Percentiles rank a stretch among this genome's conserved stretches.
Conservation (phyloP, 2,113 vertebrate genomes). For the Centropus unirufus region DNA sequence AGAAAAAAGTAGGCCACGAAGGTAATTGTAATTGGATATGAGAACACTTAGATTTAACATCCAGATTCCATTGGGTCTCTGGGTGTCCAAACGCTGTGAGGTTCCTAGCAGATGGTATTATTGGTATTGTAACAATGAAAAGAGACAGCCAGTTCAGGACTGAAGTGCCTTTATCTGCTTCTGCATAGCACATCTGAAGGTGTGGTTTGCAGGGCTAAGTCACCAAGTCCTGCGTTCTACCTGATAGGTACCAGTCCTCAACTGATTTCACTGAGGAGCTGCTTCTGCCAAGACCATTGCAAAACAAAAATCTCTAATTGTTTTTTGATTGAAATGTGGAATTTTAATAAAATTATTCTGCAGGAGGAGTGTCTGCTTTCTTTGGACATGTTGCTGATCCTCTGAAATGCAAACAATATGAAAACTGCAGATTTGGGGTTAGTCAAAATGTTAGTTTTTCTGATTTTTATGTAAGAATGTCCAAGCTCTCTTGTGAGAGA, state of each 20-base stretch:
- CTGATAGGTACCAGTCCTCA: neutral
- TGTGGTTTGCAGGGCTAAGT: neutral
- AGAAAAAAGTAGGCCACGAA: neutral
- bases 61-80: neutral
- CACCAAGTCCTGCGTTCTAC: neutral
- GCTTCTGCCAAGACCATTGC: neutral
- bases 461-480: neutral
- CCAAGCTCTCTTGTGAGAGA: neutral
- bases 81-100: neutral
- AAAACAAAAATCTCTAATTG: neutral
- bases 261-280: neutral
- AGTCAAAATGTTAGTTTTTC: neutral
- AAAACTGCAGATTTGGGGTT: neutral
- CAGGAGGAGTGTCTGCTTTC: neutral
- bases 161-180: rapidly evolving
- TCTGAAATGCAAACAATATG: neutral
- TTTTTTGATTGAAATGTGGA: neutral
- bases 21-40: neutral
- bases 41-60: neutral
- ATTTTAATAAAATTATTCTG: neutral
- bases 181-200: neutral
- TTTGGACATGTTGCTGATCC: neutral
- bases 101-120: neutral
- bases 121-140: neutral
- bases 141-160: neutral